Conservation (phyloP, 1,140 invertebrate species). For the Vollenhovia emeryi region DNA sequence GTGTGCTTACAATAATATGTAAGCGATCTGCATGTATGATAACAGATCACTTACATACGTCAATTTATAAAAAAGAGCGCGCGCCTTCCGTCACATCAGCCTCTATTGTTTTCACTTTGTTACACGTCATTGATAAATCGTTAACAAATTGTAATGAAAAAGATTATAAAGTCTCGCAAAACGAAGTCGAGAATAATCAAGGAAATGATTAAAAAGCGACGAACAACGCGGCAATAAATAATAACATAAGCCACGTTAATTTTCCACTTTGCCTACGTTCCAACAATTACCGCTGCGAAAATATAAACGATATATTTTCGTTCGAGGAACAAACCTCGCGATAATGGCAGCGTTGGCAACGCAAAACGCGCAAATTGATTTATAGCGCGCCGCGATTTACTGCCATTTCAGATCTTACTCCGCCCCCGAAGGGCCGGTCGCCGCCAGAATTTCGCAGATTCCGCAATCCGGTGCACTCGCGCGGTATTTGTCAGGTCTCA, state of each 20-base stretch:
- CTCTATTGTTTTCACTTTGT: background rate
- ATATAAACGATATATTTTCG: conserved; percentile 8
- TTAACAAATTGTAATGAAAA: no score
- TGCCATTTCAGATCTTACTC: conserved; percentile 37
- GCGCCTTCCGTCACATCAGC: background rate
- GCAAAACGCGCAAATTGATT: conserved; percentile 46
- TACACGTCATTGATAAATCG: background rate
- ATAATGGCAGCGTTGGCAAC: conserved; percentile 20
- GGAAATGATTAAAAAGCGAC: background rate
- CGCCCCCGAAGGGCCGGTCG: background rate
- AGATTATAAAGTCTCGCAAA: no score
- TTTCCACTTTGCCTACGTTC: background rate
- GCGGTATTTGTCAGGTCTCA: conserved; percentile 43
- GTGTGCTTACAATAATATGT: background rate
- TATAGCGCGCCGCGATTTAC: conserved; percentile 21
- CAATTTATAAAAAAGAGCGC: background rate
- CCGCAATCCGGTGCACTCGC: conserved; percentile 9
- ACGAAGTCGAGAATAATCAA: no score
- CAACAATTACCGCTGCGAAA: background rate
- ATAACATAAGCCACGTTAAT: background rate
- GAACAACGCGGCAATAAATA: background rate
- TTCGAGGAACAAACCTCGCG: background rate
- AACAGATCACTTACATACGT: background rate
- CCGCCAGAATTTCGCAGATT: conserved; percentile 32
- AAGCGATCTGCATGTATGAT: background rate